Conservation (phyloP, 2,797 vertebrate genomes). For the Alauda arvensis region DNA sequence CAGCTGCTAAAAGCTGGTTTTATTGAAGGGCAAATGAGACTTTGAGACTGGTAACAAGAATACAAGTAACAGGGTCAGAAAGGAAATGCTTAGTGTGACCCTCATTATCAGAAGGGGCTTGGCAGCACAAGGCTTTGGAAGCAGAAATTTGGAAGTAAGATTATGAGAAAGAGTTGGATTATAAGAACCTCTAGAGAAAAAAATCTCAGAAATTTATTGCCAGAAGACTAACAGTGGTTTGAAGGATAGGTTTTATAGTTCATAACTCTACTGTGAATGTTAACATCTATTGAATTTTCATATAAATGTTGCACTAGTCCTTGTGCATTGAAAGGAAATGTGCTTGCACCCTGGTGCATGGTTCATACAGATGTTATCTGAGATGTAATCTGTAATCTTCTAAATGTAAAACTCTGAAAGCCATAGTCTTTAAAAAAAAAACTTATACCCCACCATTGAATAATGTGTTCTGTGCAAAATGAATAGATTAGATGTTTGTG, state of each 20-base stretch:
- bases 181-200: neutral
- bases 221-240: neutral
- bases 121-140: neutral
- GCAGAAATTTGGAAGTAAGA: neutral
- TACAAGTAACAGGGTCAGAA: neutral
- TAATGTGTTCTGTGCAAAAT: conserved; percentile 24
- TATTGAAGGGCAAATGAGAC: neutral
- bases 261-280: neutral
- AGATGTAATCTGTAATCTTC: conserved; percentile 9
- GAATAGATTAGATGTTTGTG: conserved; percentile 28
- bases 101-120: neutral
- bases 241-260: neutral
- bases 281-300: conserved; percentile 8
- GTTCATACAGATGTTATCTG: conserved; percentile 6
- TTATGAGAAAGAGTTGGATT: neutral
- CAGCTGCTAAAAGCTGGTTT: neutral
- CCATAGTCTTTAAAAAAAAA: conserved; percentile 16
- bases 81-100: neutral
- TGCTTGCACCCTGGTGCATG: conserved; percentile 28
- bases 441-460: neutral
- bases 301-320: conserved; percentile 19
- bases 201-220: neutral
- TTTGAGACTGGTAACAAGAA: neutral
- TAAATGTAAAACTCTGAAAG: conserved; percentile 42
- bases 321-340: conserved; percentile 16